Percentiles rank a stretch among this genome's conserved stretches.
phyloP scores from a whole-genome alignment of 1,140 invertebrate species.

The Drosophila athabasca region DNA sequence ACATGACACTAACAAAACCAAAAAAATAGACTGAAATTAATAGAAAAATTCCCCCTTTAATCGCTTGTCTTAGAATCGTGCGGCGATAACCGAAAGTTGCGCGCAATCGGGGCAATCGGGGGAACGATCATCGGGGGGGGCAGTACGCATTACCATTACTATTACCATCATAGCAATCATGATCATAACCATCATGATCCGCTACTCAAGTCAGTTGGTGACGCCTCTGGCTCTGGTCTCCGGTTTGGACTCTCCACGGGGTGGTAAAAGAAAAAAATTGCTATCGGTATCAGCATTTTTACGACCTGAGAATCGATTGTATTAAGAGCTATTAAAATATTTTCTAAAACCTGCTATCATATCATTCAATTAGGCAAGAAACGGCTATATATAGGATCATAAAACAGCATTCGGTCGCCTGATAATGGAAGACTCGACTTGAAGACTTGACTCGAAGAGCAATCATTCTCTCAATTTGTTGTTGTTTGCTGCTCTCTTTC shows the following conservation, averaged over 20 bases:
- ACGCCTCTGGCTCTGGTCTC: conserved; percentile 22
- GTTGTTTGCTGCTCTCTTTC: conserved; percentile 35
- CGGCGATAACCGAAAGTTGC: conserved; percentile 28
- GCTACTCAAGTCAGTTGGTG: conserved; percentile 32
- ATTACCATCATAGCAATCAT: conserved; percentile 16
- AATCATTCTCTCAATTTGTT: conserved; percentile 32
- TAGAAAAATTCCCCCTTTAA: conserved; percentile 24
- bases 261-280: conserved; percentile 23
- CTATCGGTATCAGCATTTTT: conserved; percentile 69
- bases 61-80: too few relatives aligned
- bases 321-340: conserved; percentile 82
- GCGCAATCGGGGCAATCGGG: conserved; percentile 34
- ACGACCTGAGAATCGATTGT: conserved; percentile 78
- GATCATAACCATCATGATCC: conserved; percentile 14
- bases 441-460: conserved; percentile 35
- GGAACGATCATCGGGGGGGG: conserved; percentile 1
- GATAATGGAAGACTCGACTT: conserved; percentile 62
- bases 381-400: conserved; percentile 76
- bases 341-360: conserved; percentile 79
- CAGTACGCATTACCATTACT: conserved; percentile 6
- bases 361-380: conserved; percentile 81
- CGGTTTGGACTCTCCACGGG: conserved; percentile 1
- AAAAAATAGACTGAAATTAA: too few relatives aligned
- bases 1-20: too few relatives aligned
- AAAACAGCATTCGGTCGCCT: conserved; percentile 67